Percentiles rank a stretch among this genome's conserved stretches.
Conservation (phyloP, 2,797 vertebrate species). For the Clarias fuscus region DNA sequence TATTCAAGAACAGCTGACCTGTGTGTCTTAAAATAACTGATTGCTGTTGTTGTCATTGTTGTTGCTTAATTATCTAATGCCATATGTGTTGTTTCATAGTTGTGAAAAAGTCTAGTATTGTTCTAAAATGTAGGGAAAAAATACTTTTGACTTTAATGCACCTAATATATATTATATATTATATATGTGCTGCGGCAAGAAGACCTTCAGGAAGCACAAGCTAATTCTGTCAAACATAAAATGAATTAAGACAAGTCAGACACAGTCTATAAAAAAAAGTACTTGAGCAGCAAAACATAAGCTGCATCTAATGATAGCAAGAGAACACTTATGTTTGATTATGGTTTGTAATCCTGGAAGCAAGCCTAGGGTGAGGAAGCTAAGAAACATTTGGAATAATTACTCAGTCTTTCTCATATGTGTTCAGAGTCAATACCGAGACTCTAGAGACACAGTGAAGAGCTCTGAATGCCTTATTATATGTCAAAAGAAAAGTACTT, state of each 20-base stretch:
- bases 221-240: constrained; percentile 7
- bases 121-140: no score
- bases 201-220: neutral
- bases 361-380: constrained; percentile 1
- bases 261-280: neutral
- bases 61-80: no score
- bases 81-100: no score
- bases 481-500: neutral
- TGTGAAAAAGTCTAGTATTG: no score
- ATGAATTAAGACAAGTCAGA: neutral
- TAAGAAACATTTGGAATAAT: constrained; percentile 11
- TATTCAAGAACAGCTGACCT: no score
- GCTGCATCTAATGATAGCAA: constrained; percentile 20
- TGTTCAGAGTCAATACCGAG: neutral
- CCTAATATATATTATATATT: neutral
- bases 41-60: no score
- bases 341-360: constrained; percentile 43
- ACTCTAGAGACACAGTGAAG: neutral
- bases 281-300: constrained; percentile 13
- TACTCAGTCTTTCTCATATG: neutral
- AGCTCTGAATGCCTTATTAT: neutral
- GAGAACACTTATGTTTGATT: constrained; percentile 42
- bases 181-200: neutral
- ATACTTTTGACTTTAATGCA: neutral
- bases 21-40: no score